Conservation (phyloP, 2,888 invertebrate genomes). For the Neoaliturus tenellus region DNA sequence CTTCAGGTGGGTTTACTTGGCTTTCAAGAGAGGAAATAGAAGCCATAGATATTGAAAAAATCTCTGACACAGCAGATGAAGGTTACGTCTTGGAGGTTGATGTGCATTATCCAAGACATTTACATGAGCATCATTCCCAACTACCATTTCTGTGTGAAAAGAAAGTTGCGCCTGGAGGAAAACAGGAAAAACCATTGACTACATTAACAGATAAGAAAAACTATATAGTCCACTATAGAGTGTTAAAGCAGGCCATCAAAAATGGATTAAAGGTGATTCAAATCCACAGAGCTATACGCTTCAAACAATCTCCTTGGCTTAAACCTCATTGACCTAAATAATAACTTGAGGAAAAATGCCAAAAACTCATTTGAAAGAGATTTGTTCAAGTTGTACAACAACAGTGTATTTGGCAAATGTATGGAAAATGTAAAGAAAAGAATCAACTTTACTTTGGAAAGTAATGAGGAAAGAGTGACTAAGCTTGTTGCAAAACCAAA, state of each 20-base stretch:
- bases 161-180: constrained; percentile 5
- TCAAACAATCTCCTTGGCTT: constrained; percentile 67
- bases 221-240: constrained; percentile 67
- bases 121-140: constrained; percentile 43
- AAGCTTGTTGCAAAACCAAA: background rate
- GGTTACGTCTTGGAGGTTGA: constrained; percentile 69
- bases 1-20: constrained; percentile 68
- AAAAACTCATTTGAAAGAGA: constrained; percentile 26
- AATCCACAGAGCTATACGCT: constrained; percentile 68
- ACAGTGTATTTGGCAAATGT: background rate
- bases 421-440: background rate
- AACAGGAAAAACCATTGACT: constrained; percentile 62
- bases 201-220: constrained; percentile 66
- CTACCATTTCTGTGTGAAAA: constrained; percentile 38
- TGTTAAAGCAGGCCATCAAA: constrained; percentile 63
- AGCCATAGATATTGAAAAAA: background rate
- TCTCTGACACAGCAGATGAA: background rate
- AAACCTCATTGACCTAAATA: constrained; percentile 31
- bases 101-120: constrained; percentile 51
- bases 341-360: background rate
- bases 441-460: background rate
- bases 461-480: background rate
- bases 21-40: too few relatives aligned
- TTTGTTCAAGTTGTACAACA: constrained; percentile 3
- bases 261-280: background rate